These are phyloP conservation scores for Orchesellides sinensis DNA, from an alignment of 2,888 invertebrate species.

Conservation along the genomic window DNA sequence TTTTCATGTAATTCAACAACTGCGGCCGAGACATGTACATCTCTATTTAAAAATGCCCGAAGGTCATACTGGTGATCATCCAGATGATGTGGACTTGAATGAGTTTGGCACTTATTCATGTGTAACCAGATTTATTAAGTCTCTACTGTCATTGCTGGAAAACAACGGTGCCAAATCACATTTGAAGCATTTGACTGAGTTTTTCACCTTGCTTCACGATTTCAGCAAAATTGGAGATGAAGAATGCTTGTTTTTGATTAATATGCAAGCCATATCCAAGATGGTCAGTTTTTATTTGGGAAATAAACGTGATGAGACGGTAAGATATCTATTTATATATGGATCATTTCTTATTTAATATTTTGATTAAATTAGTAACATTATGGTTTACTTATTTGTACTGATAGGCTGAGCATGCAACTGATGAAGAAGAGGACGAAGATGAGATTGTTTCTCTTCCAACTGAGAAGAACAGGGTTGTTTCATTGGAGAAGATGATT, in stretches of 20 bases:
- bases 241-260: conserved; percentile 91
- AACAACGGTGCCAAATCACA: conserved; percentile 92
- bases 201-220: conserved; percentile 93
- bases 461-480: conserved; percentile 89
- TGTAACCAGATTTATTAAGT: conserved; percentile 94
- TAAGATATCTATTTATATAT: no score
- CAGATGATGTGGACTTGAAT: conserved; percentile 80
- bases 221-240: conserved; percentile 97
- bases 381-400: background rate
- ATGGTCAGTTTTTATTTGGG: conserved; percentile 96
- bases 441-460: conserved; percentile 82
- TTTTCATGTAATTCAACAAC: conserved; percentile 94
- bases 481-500: conserved; percentile 96
- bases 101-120: conserved; percentile 88
- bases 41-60: conserved; percentile 80
- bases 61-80: conserved; percentile 80
- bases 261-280: conserved; percentile 91
- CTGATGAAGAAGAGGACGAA: conserved; percentile 84
- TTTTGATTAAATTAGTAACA: background rate
- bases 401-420: conserved; percentile 80
- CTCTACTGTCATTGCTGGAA: conserved; percentile 91
- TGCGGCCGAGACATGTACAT: conserved; percentile 83
- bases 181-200: conserved; percentile 92
- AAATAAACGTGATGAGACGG: conserved; percentile 86
- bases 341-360: no score